Base-by-base conservation (phyloP, 2,888 invertebrate genomes). In the Mystacides longicornis region DNA sequence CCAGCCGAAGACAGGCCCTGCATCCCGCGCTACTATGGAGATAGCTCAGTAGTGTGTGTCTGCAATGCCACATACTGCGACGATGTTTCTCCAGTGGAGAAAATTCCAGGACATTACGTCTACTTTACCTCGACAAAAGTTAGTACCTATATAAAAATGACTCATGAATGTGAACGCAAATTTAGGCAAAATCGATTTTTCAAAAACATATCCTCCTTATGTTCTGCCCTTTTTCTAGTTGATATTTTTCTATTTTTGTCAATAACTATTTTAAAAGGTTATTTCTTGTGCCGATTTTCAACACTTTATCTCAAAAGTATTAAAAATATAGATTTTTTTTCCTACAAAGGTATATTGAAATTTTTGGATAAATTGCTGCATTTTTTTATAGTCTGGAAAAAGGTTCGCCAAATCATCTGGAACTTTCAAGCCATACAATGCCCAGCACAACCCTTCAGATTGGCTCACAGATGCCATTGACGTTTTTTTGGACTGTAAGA, bases 11-110 rank as follows among this genome's bases (percentile, higher is more conserved):
- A 60, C 19, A 47, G 45, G 2, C 58, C 60, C 21, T 60, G 60
- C 21, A 19, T 42, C 4, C 31, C 51, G 20, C 51, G 60, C 49
- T 19, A 52, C 22, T 60, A 60, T 23, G 56, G 58, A 48, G 55
- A 58, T 21, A 56, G 65, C n/a, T 72, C 68, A 0, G 65, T 68
- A 1, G 67, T 73, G 11, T 75, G 75, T 55, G 71, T 73, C 1
- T 76, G 75, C 59, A 71, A 73, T 54, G 63, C 65, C 1, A 68
- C 68, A 0, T 74, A 75, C 61, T 76, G 75, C 56, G 75, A 76
- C 60, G 69, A 67, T 2, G 59, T 75, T 22, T 67, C 67, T 0
- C 43, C 45, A 14, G 48, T 64, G 16, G 52, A 57, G 3, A 14
- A 37, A 14, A n/a, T n/a, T n/a, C 20, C 47, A 1, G 61, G 58